Evolutionary conservation across 2,113 vertebrate species (phyloP).

Genomic region (Lophura nycthemera): DNA sequence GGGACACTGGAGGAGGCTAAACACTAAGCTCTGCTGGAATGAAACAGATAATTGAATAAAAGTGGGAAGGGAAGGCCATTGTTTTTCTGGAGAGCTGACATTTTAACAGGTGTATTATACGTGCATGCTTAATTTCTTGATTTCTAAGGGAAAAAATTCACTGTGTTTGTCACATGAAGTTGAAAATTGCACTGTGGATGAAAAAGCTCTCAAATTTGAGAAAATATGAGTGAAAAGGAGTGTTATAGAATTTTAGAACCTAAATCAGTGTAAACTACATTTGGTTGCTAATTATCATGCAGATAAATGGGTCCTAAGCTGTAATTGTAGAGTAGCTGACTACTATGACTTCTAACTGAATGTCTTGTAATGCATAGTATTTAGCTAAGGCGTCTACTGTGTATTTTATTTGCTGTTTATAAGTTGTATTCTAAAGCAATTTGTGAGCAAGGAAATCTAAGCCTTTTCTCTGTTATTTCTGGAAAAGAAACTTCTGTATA

Average conservation of each 20-base stretch:
- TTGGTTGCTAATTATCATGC: neutral
- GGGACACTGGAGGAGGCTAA: neutral
- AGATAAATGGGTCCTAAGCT: neutral
- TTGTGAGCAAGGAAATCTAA: neutral
- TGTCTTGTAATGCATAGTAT: neutral
- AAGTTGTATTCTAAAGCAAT: neutral
- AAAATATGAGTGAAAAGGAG: neutral
- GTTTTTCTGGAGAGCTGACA: conserved; percentile 28
- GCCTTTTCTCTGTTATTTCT: neutral
- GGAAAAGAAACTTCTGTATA: neutral
- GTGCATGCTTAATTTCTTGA: neutral
- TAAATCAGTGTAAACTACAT: neutral
- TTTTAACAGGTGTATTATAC: conserved; percentile 14
- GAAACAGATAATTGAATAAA: neutral
- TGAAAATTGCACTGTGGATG: neutral
- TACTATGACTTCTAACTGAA: neutral
- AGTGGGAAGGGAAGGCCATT: conserved; percentile 39
- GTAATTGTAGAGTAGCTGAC: neutral
- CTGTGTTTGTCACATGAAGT: neutral
- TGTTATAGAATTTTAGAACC: neutral
- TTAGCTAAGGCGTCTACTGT: neutral
- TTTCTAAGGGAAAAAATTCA: neutral
- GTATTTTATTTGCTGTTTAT: neutral
- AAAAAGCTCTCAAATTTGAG: neutral
- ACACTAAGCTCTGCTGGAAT: conserved; percentile 6